A percentile compares a stretch with the other conserved stretches of the same genome.
phyloP scores from a whole-genome alignment of 1,140 invertebrate species.

The Drosophila neocordata region DNA sequence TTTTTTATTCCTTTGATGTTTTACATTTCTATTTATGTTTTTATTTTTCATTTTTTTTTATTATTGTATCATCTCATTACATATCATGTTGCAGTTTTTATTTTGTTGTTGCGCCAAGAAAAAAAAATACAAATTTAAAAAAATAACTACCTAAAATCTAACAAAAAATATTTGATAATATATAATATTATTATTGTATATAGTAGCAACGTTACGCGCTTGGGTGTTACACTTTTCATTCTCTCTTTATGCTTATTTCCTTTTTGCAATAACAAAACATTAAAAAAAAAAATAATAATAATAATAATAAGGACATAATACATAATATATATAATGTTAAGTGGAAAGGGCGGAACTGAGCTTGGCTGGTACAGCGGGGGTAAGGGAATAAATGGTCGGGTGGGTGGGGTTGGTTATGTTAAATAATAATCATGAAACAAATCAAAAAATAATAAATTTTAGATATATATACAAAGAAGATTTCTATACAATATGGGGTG shows the following conservation, averaged over 20 bases:
- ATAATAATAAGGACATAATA: constrained; percentile 6
- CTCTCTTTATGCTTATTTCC: constrained; percentile 7
- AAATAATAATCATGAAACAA: constrained; percentile 43
- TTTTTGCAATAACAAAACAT: constrained; percentile 71
- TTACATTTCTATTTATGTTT: constrained; percentile 19
- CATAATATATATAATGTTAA: not conserved
- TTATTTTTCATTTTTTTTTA: constrained; percentile 25
- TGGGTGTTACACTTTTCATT: constrained; percentile 49
- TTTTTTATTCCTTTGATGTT: constrained; percentile 28
- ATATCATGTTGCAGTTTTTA: constrained; percentile 9
- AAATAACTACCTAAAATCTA: constrained; percentile 79
- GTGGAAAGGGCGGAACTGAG: not conserved
- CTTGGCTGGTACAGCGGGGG: not conserved
- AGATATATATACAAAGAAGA: constrained; percentile 56
- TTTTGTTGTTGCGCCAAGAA: constrained; percentile 28
- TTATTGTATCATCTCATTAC: constrained; percentile 13
- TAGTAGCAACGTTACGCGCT: constrained; percentile 77
- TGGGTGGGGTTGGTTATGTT: not conserved
- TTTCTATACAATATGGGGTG: constrained; percentile 47
- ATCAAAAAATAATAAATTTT: constrained; percentile 51
- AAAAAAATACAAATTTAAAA: constrained; percentile 79
- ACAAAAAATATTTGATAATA: constrained; percentile 75
- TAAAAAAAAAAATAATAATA: constrained; percentile 40
- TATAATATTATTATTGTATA: constrained; percentile 62
- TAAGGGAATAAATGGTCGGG: too few relatives aligned